phyloP scores from a whole-genome alignment of 2,797 vertebrate species.

The Bradypodion pumilum region DNA sequence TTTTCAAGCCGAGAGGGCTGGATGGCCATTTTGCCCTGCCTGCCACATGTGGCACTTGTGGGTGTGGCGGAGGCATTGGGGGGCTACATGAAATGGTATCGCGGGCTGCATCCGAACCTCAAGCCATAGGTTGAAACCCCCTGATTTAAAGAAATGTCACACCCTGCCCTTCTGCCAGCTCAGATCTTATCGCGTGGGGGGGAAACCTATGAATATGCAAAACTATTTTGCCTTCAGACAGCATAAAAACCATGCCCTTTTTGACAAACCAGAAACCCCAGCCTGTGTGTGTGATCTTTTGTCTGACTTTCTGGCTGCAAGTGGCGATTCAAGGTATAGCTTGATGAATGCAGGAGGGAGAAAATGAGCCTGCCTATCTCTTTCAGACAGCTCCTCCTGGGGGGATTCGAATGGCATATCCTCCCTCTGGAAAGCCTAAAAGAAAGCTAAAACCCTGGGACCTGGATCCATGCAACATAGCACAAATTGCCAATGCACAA shows the following conservation, averaged over 20 bases:
- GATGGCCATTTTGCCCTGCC: no score
- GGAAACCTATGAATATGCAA: no score
- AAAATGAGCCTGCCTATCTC: not conserved
- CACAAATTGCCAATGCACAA: not conserved
- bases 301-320: not conserved
- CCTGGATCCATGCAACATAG: not conserved
- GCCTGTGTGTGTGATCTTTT: not conserved
- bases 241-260: not conserved
- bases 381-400: no score
- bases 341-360: not conserved
- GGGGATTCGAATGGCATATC: not conserved
- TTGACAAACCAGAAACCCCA: not conserved
- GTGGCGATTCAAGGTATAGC: not conserved
- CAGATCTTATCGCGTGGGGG: not conserved
- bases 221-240: not conserved
- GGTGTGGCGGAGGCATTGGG: no score
- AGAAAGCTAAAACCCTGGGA: not conserved
- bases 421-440: not conserved
- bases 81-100: no score
- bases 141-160: no score
- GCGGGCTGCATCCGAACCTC: no score
- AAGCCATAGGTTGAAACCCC: no score
- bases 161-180: not conserved
- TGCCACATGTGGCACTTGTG: no score
- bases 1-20: no score